These are phyloP conservation scores for Lasioglossum malachurum DNA, from an alignment of 2,888 invertebrate species.

Conservation along the genomic window DNA sequence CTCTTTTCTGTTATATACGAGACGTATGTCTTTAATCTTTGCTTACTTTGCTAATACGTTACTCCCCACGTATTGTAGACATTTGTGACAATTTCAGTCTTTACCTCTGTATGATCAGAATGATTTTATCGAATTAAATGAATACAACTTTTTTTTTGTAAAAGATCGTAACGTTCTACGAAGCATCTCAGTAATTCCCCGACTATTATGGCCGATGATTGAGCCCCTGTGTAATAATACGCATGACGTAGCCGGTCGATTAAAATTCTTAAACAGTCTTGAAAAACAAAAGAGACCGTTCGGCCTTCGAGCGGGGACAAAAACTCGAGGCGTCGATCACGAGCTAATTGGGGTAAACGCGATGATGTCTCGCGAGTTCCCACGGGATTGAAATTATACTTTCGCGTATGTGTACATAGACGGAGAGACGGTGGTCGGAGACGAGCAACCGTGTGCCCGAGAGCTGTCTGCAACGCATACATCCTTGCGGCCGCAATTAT, in stretches of 20 bases:
- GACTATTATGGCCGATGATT: not conserved
- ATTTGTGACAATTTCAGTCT: not conserved
- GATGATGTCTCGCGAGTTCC: constrained; percentile 57
- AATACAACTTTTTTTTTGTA: not conserved
- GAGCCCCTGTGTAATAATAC: not conserved
- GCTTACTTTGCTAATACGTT: not conserved
- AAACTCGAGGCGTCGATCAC: constrained; percentile 46
- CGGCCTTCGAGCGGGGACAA: not conserved
- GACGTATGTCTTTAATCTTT: not conserved
- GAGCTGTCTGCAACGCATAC: constrained; percentile 20
- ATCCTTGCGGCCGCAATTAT: constrained; percentile 64
- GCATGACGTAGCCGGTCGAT: not conserved
- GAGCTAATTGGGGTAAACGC: constrained; percentile 65
- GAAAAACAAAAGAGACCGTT: constrained; percentile 21
- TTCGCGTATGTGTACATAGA: constrained; percentile 2
- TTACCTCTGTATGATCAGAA: not conserved
- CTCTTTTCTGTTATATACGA: not conserved
- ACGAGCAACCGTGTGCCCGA: constrained; percentile 1
- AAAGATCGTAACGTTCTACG: not conserved
- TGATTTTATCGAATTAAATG: not conserved
- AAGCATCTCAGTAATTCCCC: not conserved
- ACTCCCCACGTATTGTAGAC: not conserved
- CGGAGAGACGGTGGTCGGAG: constrained; percentile 14
- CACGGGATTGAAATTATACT: constrained; percentile 73
- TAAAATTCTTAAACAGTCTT: constrained; percentile 23